Evolutionary conservation across 2,113 vertebrate species (phyloP).

Genomic region (Rhea americana): DNA sequence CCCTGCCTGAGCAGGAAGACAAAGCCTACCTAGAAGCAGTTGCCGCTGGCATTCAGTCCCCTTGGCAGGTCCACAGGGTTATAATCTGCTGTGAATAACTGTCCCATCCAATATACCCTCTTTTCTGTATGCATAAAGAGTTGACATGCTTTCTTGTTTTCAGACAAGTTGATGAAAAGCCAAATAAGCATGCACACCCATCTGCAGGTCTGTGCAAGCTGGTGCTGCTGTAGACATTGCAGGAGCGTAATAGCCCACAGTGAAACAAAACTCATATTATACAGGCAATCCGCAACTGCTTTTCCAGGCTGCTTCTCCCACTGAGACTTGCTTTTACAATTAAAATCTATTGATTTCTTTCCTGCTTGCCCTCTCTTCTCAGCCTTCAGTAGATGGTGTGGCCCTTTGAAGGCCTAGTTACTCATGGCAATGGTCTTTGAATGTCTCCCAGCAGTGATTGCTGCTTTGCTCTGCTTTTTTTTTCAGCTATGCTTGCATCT

Average conservation of each 20-base stretch:
- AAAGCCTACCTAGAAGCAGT: not conserved
- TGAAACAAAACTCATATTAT: too few relatives aligned
- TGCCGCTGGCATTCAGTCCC: not conserved
- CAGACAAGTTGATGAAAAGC: not conserved
- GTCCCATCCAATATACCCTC: too few relatives aligned
- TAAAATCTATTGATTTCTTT: not conserved
- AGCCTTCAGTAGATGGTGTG: not conserved
- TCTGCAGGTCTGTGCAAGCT: not conserved
- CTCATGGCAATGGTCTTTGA: not conserved
- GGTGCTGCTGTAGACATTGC: accelerated
- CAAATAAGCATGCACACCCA: not conserved
- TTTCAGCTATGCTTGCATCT: not conserved
- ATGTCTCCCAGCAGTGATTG: accelerated
- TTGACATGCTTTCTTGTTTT: not conserved
- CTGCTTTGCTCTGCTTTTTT: not conserved
- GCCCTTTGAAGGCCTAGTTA: not conserved
- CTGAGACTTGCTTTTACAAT: not conserved
- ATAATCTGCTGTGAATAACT: not conserved
- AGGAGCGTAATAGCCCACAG: not conserved
- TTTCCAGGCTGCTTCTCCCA: not conserved
- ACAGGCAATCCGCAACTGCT: not conserved
- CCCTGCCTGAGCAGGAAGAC: not conserved
- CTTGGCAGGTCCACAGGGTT: not conserved
- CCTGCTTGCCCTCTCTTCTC: not conserved
- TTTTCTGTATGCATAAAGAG: not conserved